Evolutionary conservation across 92 coral and sea anemone species (phyloP), one percentile per base, ranked within the genome.

Genomic region (Diadumene lineata): DNA sequence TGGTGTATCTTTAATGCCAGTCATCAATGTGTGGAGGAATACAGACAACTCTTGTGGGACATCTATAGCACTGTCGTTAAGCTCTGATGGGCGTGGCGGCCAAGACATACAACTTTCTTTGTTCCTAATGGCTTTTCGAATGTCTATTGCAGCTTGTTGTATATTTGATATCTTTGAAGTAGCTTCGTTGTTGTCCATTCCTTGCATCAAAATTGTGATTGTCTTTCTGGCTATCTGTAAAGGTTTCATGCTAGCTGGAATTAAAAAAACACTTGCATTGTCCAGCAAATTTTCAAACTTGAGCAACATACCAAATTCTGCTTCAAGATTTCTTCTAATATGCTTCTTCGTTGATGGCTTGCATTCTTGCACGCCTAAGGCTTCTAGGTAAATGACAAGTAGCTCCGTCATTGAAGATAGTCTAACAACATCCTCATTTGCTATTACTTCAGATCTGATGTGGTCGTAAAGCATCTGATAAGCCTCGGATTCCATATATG

Each of bases 141-240:
- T 82, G 72, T 43, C 81, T 48, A 48, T 32, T 48, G 81, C 81
- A 63, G 81, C 81, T 76, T 76, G 31, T 66, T 76, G 81, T 31
- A 76, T 65, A 48, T 64, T 43, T 4, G 74, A 76, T 43, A 65
- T 77, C 78, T 73, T 73, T 34, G 34, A 33, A 32, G 69, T 1
- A 4, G 66, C 16, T 22, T 34, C 82, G 50, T 15, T 68, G 82
- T 32, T 58, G 48, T 78, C 69, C 32, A 68, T 29, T 68, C n/a
- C 58, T 69, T 34, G 32, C 69, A n/a, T 68, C 43, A 78, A 64
- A 58, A 78, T 78, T 10, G 57, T 33, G 21, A 78, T 24, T 67
- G 68, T 31, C 55, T 68, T 58, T 55, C 68, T 69, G 46, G 70
- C 62, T 34, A 78, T 65, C 28, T 68, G 31, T 48, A 78, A 17